Evolutionary conservation across 2,888 invertebrate species (phyloP).

Genomic region (Vanessa cardui): DNA sequence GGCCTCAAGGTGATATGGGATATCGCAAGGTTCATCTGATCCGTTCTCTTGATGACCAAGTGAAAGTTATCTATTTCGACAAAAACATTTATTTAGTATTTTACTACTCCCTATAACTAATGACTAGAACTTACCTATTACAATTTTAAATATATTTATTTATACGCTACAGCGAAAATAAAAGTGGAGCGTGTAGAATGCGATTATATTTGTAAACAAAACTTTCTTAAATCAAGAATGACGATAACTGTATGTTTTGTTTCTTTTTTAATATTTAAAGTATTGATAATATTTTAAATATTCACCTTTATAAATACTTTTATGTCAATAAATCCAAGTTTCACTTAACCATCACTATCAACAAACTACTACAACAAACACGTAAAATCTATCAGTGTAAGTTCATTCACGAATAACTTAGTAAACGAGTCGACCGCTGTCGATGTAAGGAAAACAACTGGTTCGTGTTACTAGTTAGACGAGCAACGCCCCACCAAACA

Average conservation of each 20-base stretch:
- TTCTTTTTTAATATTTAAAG: not conserved
- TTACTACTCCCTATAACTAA: not conserved
- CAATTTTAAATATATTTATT: too few species aligned
- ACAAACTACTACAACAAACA: slow-evolving; percentile 37
- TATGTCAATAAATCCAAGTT: slow-evolving; percentile 40
- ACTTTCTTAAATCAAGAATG: not conserved
- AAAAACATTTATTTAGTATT: slow-evolving; percentile 8
- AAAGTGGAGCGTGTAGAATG: too few species aligned
- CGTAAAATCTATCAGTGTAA: slow-evolving; percentile 43
- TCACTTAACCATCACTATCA: slow-evolving; percentile 73
- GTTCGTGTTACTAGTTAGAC: slow-evolving; percentile 53
- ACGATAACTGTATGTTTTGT: not conserved
- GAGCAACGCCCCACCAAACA: slow-evolving; percentile 59
- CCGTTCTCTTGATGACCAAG: slow-evolving; percentile 65
- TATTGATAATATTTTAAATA: slow-evolving; percentile 6
- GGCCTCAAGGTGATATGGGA: slow-evolving; percentile 62
- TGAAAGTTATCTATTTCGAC: slow-evolving; percentile 58
- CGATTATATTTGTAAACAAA: slow-evolving; percentile 33
- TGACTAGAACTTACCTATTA: too few species aligned
- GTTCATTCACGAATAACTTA: slow-evolving; percentile 52
- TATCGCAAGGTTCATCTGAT: slow-evolving; percentile 70
- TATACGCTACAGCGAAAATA: too few species aligned
- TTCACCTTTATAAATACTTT: slow-evolving; percentile 3
- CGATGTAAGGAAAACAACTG: slow-evolving; percentile 62
- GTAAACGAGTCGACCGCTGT: slow-evolving; percentile 49